phyloP scores from a whole-genome alignment of 2,113 vertebrate genomes.

The Myxocyprinus asiaticus region DNA sequence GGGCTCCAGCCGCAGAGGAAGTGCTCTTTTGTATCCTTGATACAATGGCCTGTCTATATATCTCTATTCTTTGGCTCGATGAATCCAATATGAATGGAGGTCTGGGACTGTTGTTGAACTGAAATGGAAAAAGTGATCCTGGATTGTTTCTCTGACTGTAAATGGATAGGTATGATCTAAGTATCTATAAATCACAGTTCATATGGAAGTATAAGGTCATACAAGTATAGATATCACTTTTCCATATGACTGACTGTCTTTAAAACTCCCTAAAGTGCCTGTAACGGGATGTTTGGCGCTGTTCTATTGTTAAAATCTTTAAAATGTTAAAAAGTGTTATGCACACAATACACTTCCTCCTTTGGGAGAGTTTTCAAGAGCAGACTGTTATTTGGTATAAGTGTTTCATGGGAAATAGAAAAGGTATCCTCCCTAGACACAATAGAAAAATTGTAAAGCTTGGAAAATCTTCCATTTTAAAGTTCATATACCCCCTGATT shows the following conservation, averaged over 20 bases:
- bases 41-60: slow-evolving; percentile 44
- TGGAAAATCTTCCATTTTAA: no score
- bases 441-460: background rate
- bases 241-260: slow-evolving; percentile 29
- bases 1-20: slow-evolving; percentile 41
- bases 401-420: slow-evolving; percentile 40
- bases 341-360: slow-evolving; percentile 23
- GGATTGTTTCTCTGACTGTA: background rate
- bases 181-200: background rate
- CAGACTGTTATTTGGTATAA: slow-evolving; percentile 45
- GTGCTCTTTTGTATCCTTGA: slow-evolving; percentile 42
- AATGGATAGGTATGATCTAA: background rate
- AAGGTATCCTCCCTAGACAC: background rate
- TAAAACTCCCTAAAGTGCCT: slow-evolving; percentile 17
- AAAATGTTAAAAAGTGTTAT: background rate
- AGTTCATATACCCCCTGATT: no score
- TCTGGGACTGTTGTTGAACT: background rate
- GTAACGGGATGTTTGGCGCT: slow-evolving; percentile 22
- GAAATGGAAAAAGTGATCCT: background rate
- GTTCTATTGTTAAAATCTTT: slow-evolving; percentile 26
- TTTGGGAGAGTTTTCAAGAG: slow-evolving; percentile 17
- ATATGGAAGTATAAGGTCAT: no score
- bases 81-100: slow-evolving; percentile 22
- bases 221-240: slow-evolving; percentile 10
- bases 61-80: background rate